Evolutionary conservation across 2,113 vertebrate genomes (phyloP).

Genomic region (Aramus guarauna): DNA sequence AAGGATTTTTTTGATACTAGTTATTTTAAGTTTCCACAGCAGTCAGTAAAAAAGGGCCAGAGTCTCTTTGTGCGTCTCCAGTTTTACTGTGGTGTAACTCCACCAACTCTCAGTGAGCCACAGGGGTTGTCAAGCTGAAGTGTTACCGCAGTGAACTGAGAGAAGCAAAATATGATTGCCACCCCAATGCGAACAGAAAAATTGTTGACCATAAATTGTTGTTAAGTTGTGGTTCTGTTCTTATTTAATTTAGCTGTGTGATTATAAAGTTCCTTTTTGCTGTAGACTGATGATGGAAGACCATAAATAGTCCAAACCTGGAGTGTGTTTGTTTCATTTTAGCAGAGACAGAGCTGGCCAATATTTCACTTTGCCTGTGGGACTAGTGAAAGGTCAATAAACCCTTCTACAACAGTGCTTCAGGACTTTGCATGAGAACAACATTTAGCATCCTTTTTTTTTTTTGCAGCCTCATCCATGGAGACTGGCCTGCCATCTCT

Average conservation of each 20-base stretch:
- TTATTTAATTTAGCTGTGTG: constrained; percentile 27
- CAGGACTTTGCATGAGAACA: neutral
- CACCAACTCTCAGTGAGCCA: neutral
- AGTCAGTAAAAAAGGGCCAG: neutral
- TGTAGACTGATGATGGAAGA: neutral
- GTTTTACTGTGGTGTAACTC: neutral
- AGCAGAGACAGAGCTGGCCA: neutral
- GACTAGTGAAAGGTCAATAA: constrained; percentile 29
- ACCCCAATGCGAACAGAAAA: neutral
- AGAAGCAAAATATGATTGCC: neutral
- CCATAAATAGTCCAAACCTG: neutral
- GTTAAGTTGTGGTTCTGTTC: neutral
- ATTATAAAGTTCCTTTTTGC: constrained; percentile 12
- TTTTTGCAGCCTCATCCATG: neutral
- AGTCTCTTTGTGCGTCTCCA: neutral
- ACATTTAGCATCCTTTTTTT: neutral
- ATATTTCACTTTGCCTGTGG: constrained; percentile 15
- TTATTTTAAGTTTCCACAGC: neutral
- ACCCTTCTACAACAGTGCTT: neutral
- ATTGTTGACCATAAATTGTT: neutral
- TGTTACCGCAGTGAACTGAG: neutral
- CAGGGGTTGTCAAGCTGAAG: neutral
- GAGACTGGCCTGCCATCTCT: neutral
- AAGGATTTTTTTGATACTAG: neutral
- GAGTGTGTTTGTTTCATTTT: neutral